Evolutionary conservation across 2,888 invertebrate species (phyloP).

Genomic region (Abrostola tripartita): DNA sequence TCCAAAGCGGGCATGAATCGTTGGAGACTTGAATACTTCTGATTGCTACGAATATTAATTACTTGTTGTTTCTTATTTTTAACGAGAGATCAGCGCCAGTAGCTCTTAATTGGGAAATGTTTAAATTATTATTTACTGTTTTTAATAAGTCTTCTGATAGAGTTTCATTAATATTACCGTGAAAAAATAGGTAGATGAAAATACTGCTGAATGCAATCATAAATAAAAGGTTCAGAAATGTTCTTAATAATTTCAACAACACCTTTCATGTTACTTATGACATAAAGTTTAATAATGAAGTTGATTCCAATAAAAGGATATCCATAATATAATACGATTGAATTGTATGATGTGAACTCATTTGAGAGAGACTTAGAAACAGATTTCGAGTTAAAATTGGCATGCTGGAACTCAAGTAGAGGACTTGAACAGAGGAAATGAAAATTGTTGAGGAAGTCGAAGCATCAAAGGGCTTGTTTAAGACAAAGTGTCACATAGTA

Average conservation of each 20-base stretch:
- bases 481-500: constrained; percentile 73
- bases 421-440: constrained; percentile 77
- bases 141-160: no score
- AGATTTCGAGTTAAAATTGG: constrained; percentile 74
- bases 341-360: constrained; percentile 64
- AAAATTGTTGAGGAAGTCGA: constrained; percentile 81
- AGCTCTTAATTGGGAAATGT: neutral
- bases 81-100: neutral
- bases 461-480: constrained; percentile 73
- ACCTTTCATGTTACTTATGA: neutral
- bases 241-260: neutral
- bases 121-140: neutral
- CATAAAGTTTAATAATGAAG: constrained; percentile 28
- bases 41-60: constrained; percentile 33
- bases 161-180: no score
- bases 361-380: constrained; percentile 59
- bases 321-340: constrained; percentile 47
- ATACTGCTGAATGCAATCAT: no score
- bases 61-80: constrained; percentile 25
- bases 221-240: neutral
- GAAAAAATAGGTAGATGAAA: no score
- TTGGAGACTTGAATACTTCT: constrained; percentile 49
- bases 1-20: constrained; percentile 61
- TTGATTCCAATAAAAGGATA: constrained; percentile 34
- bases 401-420: constrained; percentile 64